Evolutionary conservation across 2,888 invertebrate genomes (phyloP), one percentile per base, ranked within the genome.

Genomic region (Vesta saturnalis): DNA sequence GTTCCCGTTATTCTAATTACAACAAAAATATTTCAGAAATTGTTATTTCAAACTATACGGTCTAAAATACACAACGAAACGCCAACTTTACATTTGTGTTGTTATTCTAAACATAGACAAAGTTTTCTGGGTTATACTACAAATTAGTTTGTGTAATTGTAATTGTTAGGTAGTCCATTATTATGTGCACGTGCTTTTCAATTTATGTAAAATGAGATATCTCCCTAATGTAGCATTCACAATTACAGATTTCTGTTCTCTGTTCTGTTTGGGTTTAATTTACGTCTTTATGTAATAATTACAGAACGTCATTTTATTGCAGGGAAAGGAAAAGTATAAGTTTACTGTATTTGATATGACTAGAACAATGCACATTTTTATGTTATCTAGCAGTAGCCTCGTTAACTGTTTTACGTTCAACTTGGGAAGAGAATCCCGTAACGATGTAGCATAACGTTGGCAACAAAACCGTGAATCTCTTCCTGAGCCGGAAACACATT

Each of bases 61-160:
- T 23, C 43, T 46, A 62, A 62, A 62, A 55, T 63, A 55, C 55
- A 63, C 62, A 46, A 55, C 46, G 62, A 54, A 52, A 14, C 22
- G 8, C 61, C n/a, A 60, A 63, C 62, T 63, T 56, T 19, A 18
- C 46, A 14, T 22, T 23, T 15, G 46, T 63, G 62, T 56, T 55
- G 56, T 23, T 63, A 63, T 63, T 63, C 47, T 39, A 63, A 63
- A 63, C 62, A 63, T 56, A 61, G 52, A 52, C 54, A 63, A 63
- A 63, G 62, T 63, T 56, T 62, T 63, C 62, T 47, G 46, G 39
- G 61, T 61, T 61, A 61, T 55, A 39, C 61, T 61, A 46, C 46
- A 63, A 63, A 63, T 63, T 63, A 63, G 62, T 63, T 63, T 23
- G 56, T 47, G 15, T 61, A 61, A 54, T 61, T 56, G 47, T 56